Conservation (phyloP, 2,113 vertebrate genomes). For the Nibea albiflora region DNA sequence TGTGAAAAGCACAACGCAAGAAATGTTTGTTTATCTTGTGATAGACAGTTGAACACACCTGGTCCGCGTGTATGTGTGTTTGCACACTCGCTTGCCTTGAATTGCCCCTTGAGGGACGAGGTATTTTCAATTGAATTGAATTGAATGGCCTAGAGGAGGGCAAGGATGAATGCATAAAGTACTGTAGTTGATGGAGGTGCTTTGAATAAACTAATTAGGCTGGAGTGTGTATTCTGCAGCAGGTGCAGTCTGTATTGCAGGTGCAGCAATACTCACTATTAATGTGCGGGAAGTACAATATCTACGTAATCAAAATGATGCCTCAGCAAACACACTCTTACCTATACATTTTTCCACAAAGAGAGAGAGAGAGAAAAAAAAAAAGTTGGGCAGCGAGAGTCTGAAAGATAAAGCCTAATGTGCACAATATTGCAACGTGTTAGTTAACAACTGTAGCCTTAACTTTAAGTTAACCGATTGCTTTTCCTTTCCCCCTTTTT, state of each 20-base stretch:
- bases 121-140: too few species aligned
- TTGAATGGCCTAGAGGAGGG: conserved; percentile 28
- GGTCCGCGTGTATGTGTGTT: too few species aligned
- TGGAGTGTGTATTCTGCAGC: conserved; percentile 61
- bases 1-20: too few species aligned
- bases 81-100: too few species aligned
- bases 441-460: conserved; percentile 75
- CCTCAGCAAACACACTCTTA: conserved; percentile 70
- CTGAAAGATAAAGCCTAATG: conserved; percentile 67
- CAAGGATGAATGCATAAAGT: conserved; percentile 58
- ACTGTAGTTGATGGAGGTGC: conserved; percentile 61
- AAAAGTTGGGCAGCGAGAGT: conserved; percentile 25
- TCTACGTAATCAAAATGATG: conserved; percentile 72
- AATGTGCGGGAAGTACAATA: conserved; percentile 61
- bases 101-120: too few species aligned
- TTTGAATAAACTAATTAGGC: conserved; percentile 75
- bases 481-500: conserved; percentile 66
- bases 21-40: too few species aligned
- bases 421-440: conserved; percentile 63
- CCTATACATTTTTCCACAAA: conserved; percentile 32
- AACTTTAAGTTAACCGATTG: conserved; percentile 82
- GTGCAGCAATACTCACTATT: conserved; percentile 69
- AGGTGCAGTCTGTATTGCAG: conserved; percentile 78
- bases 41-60: too few species aligned
- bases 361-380: conserved; percentile 3